Evolutionary conservation across 1,140 invertebrate species (phyloP), one percentile per base, ranked within the genome.

Genomic region (Bicyclus anynana): DNA sequence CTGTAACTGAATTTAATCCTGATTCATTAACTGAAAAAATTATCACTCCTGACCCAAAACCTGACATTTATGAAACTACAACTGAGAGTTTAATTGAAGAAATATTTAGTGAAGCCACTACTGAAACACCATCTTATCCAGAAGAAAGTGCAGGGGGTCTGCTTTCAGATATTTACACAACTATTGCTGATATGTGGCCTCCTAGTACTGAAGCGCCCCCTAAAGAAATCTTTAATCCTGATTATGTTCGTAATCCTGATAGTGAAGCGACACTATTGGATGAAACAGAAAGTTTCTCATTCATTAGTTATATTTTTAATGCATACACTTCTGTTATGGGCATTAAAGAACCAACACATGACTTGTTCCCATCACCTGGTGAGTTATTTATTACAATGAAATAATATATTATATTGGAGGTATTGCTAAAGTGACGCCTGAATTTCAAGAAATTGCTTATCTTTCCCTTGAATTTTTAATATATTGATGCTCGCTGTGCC

Each of bases 341-440:
- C 16, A 49, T 53, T 13, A 70, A 61, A 52, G 72, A 77, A 29
- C 68, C 85, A 61, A 68, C 64, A n/a, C 77, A 70, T 58, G 72
- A 65, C 5, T 58, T 85, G 7, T 85, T 78, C 65, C 66, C 76
- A 52, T 66, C 80, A 58, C 53, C 67, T 48, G 76, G 84, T 85
- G 67, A 76, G 72, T 69, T 16, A 40, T 1, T 16, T 40, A 5
- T 2, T 5, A 16, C 17, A 40, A 33, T 33, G 10, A 7, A 6
- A 3, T 27, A 9, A 27, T 7, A 26, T 7, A 26, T 26, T 26
- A 4, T 26, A 4, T 26, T 4, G 23, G 23, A n/a, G n/a, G n/a
- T n/a, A n/a, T n/a, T n/a, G n/a, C n/a, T n/a, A n/a, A n/a, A n/a
- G n/a, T n/a, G n/a, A n/a, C n/a, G n/a, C n/a, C n/a, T n/a, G n/a